Evolutionary conservation across 2,888 invertebrate species (phyloP).

Genomic region (Microctonus brassicae): DNA sequence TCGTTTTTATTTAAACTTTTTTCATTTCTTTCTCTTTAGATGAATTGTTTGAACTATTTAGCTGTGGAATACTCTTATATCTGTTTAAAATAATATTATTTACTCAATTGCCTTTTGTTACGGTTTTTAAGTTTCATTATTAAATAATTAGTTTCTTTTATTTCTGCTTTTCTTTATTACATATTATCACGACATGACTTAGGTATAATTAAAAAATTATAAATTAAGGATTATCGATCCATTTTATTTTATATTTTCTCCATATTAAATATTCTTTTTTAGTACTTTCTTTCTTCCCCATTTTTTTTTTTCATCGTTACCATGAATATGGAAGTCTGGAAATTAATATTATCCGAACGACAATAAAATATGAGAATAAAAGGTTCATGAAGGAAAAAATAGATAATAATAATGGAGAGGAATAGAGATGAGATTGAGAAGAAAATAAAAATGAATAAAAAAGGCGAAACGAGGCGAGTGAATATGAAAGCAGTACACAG

Average conservation of each 20-base stretch:
- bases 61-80: too few species aligned
- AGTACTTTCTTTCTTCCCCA: neutral
- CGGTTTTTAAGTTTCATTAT: neutral
- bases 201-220: neutral
- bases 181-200: neutral
- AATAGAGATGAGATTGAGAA: neutral
- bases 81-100: too few species aligned
- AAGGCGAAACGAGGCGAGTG: neutral
- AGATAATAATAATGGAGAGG: neutral
- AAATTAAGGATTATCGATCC: neutral
- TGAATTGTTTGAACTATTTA: too few species aligned
- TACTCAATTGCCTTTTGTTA: too few species aligned
- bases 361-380: neutral
- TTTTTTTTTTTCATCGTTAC: neutral
- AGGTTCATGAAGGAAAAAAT: neutral
- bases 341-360: neutral
- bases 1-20: neutral
- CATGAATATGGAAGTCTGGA: neutral
- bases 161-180: neutral
- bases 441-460: neutral
- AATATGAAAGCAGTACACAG: neutral
- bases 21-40: too few species aligned
- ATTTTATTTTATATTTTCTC: neutral
- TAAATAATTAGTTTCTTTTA: neutral
- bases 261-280: neutral